Conservation (phyloP, 2,113 vertebrate species). For the Coptodon bakossiorum region DNA sequence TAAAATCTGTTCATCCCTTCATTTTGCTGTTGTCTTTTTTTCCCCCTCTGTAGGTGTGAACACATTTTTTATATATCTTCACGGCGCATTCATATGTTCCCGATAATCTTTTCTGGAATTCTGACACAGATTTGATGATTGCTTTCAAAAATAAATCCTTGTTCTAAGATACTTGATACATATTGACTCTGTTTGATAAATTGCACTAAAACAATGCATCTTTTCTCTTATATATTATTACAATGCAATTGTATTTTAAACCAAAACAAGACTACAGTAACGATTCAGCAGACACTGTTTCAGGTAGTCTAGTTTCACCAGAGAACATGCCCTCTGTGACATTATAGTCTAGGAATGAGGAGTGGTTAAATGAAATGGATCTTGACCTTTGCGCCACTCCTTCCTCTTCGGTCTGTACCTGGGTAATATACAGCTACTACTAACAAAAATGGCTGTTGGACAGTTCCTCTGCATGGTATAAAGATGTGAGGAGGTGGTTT, state of each 20-base stretch:
- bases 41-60: neutral
- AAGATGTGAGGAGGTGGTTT: neutral
- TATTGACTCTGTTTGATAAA: neutral
- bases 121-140: neutral
- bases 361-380: neutral
- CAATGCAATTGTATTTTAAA: neutral
- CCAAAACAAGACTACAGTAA: neutral
- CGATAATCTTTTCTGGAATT: neutral
- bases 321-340: neutral
- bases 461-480: neutral
- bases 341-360: neutral
- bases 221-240: neutral
- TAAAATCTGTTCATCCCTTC: conserved; percentile 44
- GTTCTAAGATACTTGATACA: neutral
- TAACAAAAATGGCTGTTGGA: neutral
- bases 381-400: neutral
- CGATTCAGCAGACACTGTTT: neutral
- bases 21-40: conserved; percentile 38
- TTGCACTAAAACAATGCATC: neutral
- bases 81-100: rapidly evolving
- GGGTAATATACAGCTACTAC: neutral
- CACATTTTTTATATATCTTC: neutral
- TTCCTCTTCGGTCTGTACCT: neutral
- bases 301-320: neutral
- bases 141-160: neutral